Percentiles rank a stretch among this genome's conserved stretches.
These are phyloP conservation scores for Lucifuga dentata DNA, from an alignment of 2,113 vertebrate species.

Conservation along the genomic window DNA sequence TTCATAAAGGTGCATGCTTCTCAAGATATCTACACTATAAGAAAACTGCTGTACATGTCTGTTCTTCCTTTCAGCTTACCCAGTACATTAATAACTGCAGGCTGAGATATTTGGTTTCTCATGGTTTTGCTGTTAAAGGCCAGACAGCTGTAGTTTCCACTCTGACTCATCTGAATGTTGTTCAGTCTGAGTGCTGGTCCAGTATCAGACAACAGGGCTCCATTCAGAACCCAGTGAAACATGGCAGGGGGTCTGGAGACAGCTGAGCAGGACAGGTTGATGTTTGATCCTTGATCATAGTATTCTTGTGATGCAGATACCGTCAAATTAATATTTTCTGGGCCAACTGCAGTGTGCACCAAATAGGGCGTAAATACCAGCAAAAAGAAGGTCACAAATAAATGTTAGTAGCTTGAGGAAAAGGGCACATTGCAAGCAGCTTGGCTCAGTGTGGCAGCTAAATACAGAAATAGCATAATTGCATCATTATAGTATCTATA, in stretches of 20 bases:
- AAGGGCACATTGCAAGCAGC: no score
- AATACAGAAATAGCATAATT: no score
- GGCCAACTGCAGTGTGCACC: constrained; percentile 50
- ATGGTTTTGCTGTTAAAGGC: constrained; percentile 64
- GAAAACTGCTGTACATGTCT: no score
- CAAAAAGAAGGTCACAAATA: neutral
- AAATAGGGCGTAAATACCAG: neutral
- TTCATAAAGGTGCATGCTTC: no score
- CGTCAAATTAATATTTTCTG: constrained; percentile 44
- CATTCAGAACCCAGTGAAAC: constrained; percentile 61
- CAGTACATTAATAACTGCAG: constrained; percentile 40
- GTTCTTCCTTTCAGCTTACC: constrained; percentile 37
- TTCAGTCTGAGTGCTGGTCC: constrained; percentile 54
- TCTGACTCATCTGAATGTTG: constrained; percentile 59
- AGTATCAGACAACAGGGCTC: constrained; percentile 13
- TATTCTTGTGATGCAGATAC: constrained; percentile 9
- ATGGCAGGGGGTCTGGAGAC: constrained; percentile 58
- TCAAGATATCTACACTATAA: no score
- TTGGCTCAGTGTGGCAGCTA: no score
- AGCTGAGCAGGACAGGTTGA: constrained; percentile 64
- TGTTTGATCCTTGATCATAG: constrained; percentile 44
- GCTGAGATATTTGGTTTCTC: constrained; percentile 42
- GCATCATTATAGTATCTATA: no score
- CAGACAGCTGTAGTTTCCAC: constrained; percentile 69
- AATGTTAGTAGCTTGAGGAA: neutral